Evolutionary conservation across 2,113 vertebrate genomes (phyloP), one percentile per base, ranked within the genome.

Genomic region (Coptodon bakossiorum): DNA sequence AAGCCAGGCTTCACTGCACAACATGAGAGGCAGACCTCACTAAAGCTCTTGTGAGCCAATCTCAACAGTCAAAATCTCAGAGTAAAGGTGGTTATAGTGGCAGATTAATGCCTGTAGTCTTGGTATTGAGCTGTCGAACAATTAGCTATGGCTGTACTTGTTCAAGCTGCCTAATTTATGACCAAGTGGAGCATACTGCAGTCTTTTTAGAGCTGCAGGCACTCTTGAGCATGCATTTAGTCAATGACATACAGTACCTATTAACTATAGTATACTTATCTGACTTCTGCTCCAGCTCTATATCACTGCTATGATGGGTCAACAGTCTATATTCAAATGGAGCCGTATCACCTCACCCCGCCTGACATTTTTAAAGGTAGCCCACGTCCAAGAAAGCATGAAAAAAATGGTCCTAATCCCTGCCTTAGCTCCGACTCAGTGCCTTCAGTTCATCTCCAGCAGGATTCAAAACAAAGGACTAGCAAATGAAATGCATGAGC

Each of bases 401-500:
- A 93, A 92, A 93, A 89, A 86, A 94, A 88, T 54, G 81, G 80
- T 76, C 85, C 91, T 88, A 90, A 94, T 95, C 95, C 93, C 93
- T 80, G 91, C 93, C 91, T 93, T 90, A 92, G 91, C 90, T 91
- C 83, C 45, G 73, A 91, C 91, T 95, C 95, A 84, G 59, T 92
- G 92, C 90, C 92, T 95, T 91, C 71, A 76, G 91, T 93, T 94
- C 91, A 91, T 93, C 93, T 92, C 85, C 80, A 83, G 89, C 73
- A 86, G 76, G 89, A 93, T 83, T 91, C 88, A 90, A 94, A 94
- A 96, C 93, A 96, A 96, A 92, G 84, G 87, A 78, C 87, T n/a
- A 36, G 89, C 91, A 93, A 95, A 96, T 95, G 86, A 94, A 93
- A 96, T 88, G 93, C 94, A 93, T 86, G 90, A 92, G 89, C 92